A percentile compares a stretch with the other conserved stretches of the same genome.
Evolutionary conservation across 1,140 invertebrate species (phyloP).

Genomic region (Brachionus calyciflorus): DNA sequence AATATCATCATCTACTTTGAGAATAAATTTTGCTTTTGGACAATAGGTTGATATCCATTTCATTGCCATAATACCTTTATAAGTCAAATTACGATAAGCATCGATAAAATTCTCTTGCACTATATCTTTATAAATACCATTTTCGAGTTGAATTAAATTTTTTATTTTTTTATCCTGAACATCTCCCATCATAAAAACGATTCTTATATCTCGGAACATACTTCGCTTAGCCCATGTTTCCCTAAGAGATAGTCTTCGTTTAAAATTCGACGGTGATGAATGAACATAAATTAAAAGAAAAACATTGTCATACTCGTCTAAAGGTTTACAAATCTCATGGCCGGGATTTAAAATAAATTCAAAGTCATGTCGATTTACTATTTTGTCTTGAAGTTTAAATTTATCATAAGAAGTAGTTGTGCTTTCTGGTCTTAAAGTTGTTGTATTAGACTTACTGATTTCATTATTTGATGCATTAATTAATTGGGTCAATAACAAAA

Average conservation of each 20-base stretch:
- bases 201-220: slow-evolving; percentile 45
- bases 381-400: not conserved
- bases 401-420: not conserved
- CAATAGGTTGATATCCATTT: slow-evolving; percentile 71
- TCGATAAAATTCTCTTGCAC: slow-evolving; percentile 66
- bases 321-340: not conserved
- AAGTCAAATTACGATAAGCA: slow-evolving; percentile 78
- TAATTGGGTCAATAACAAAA: too few relatives aligned
- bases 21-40: slow-evolving; percentile 66
- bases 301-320: not conserved
- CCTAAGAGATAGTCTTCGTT: slow-evolving; percentile 48
- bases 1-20: slow-evolving; percentile 71
- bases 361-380: slow-evolving; percentile 50
- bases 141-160: slow-evolving; percentile 66
- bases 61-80: slow-evolving; percentile 81
- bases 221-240: slow-evolving; percentile 48
- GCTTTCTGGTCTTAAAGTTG: not conserved
- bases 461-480: not conserved
- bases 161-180: slow-evolving; percentile 53
- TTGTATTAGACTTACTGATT: not conserved
- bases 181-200: slow-evolving; percentile 51
- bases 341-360: slow-evolving; percentile 48
- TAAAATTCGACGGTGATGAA: slow-evolving; percentile 48
- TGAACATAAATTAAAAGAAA: slow-evolving; percentile 49
- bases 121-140: slow-evolving; percentile 60